A percentile compares a stretch with the other conserved stretches of the same genome.
These are phyloP conservation scores for Gymnocypris eckloni DNA, from an alignment of 2,797 vertebrate species.

Conservation along the genomic window DNA sequence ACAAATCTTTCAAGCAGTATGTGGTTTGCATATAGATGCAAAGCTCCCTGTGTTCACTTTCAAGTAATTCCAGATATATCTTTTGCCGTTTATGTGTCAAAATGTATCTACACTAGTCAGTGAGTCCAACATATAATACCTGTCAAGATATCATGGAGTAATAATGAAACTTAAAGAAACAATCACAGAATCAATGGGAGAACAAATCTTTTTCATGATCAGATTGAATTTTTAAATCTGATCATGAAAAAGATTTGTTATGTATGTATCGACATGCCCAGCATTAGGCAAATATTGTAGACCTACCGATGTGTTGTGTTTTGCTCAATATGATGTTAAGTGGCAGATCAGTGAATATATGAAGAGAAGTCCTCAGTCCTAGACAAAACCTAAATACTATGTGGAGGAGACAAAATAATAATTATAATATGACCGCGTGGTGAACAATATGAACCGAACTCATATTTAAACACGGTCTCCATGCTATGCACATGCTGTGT, in stretches of 20 bases:
- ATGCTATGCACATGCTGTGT: too few species aligned
- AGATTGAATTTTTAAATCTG: background rate
- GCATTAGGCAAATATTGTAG: too few species aligned
- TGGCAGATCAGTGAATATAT: too few species aligned
- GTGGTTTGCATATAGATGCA: background rate
- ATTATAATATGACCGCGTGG: too few species aligned
- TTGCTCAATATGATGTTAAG: too few species aligned
- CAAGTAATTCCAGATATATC: background rate
- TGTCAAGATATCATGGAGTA: background rate
- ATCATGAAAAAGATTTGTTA: background rate
- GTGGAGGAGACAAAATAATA: too few species aligned
- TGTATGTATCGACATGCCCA: background rate
- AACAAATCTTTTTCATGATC: background rate
- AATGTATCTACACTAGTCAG: background rate
- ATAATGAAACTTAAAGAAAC: background rate
- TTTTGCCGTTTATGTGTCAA: background rate
- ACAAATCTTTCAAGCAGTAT: background rate
- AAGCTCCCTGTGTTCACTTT: background rate
- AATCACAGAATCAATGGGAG: background rate
- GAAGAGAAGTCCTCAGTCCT: too few species aligned
- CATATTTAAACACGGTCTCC: too few species aligned
- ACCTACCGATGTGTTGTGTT: too few species aligned
- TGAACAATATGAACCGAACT: too few species aligned
- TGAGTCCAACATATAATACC: background rate
- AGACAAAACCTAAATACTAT: too few species aligned